Base-by-base conservation (phyloP, 2,113 vertebrate species). In the Accipiter cooperii region DNA sequence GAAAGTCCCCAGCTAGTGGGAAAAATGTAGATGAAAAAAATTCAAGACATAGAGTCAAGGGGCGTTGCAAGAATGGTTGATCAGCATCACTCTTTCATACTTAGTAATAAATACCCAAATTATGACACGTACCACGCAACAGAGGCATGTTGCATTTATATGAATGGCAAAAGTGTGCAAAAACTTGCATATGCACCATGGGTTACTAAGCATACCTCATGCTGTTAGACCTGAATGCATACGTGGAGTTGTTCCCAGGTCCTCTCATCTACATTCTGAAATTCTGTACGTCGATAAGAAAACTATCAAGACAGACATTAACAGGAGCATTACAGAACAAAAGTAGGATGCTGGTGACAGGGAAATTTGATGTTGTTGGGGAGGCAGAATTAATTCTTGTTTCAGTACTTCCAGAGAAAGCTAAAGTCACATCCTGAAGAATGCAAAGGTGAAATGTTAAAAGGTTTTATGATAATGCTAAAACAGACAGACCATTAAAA, bases 21-120 rank as follows among this genome's bases (percentile, higher is more conserved):
- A 95, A 96, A 95, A 96, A 79, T 42, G 60, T 79, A 91, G 71
- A 93, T 91, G 84, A 93, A 97, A 87, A 94, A 81, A 73, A 78
- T 78, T 96, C 77, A 91, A 94, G 89, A 88, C 92, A 80, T 92
- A n/a, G 95, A 87, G 89, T 38, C 77, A 63, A 51, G 21, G 21
- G 21, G 18, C 60, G 63, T 28, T 94, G 82, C 92, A 97, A 85
- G 81, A 90, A 38, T 2, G 19, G 82, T 74, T 88, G 81, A 63
- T 94, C 17, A 40, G 79, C 87, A 89, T 87, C 92, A 34, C 9
- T 54, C 52, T 69, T 64, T 51, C 1, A 2, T 78, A 31, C 64
- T 34, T 52, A 9, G 29, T 29, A 57, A 57, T 21, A 40, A 76
- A 68, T 58, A 57, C 21, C 31, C 47, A 84, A 26, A 64, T 17